Evolutionary conservation across 1,140 invertebrate species (phyloP), one percentile per base, ranked within the genome.

Genomic region (Nephotettix cincticeps): DNA sequence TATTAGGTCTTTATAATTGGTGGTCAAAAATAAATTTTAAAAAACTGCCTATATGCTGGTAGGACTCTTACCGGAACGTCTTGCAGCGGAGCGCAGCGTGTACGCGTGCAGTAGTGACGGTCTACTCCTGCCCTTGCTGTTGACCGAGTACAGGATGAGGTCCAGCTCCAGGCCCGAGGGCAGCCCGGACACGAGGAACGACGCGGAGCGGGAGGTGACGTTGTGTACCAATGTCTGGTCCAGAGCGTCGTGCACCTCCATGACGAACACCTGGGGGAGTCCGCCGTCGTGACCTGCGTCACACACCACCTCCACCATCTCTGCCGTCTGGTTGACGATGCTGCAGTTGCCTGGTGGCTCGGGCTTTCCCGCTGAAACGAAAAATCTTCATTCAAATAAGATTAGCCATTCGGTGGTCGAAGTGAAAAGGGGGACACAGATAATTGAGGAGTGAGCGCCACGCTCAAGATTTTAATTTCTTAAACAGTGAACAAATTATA

Each of bases 301-400:
- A 77, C 88, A 90, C 51, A 87, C 84, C 56, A 88, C 83, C 72
- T 83, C 79, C 21, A 90, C 76, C 0, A 91, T 90, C 75, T 95
- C 91, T 69, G 89, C 87, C 56, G 93, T 95, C 78, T 93, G 91
- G 80, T 96, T 96, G 63, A 90, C 86, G 23, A 95, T 82, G 13
- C 86, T 82, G 76, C 88, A 89, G 78, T 89, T 89, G 73, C 83
- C 81, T 21, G 87, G 82, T 1, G 80, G 79, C 73, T 89, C 87
- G 4, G 88, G 88, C 25, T 84, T 85, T 74, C 87, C 88, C 84
- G 80, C 51, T 61, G 45, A 4, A 61, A 36, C 32, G 25, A 27
- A 45, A 25, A n/a, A n/a, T n/a, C n/a, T n/a, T n/a, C n/a, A n/a
- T n/a, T n/a, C n/a, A n/a, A n/a, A n/a, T n/a, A n/a, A n/a, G n/a